Evolutionary conservation across 2,888 invertebrate genomes (phyloP), one percentile per base, ranked within the genome.

Genomic region (Microchrysa polita): DNA sequence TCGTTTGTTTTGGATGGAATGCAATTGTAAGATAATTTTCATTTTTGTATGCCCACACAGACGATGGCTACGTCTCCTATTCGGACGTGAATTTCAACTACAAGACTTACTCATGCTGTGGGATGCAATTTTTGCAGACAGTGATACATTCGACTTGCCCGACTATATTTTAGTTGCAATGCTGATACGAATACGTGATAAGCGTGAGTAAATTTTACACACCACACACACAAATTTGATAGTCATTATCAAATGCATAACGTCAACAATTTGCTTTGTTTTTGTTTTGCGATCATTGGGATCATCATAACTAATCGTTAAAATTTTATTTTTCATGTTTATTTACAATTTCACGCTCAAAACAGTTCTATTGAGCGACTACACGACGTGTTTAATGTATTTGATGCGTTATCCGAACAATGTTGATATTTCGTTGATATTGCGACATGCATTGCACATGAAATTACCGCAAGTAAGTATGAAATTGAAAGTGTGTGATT

Each of bases 91-190:
- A 84, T 94, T 94, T 83, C 89, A 92, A 1, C 88, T 94, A 74
- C 87, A 90, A 67, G 94, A 94, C 80, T 84, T 94, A 63, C 87
- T 95, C 1, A 88, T 90, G 67, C 83, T 95, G 5, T 95, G 95
- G 95, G 94, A 95, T 79, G 93, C 93, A 72, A 88, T 94, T 76
- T 93, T 95, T 85, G 89, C 92, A 0, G 92, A 92, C 79, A 90
- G 90, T 60, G 82, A 86, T 76, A 83, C 83, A 71, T 87, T 88
- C 77, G 84, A 85, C 74, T 80, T 88, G 57, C 86, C 90, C 16
- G 90, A 92, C 80, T 92, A 90, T 79, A 87, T 95, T 67, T 88
- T 94, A 77, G 88, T 93, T 9, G 91, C 94, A 16, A 91, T 95
- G 91, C 83, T 95, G 63, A 86, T 92, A 63, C 89, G 91, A 52